Base-by-base conservation (phyloP, 2,797 vertebrate genomes). In the Poeciliopsis presidionis region DNA sequence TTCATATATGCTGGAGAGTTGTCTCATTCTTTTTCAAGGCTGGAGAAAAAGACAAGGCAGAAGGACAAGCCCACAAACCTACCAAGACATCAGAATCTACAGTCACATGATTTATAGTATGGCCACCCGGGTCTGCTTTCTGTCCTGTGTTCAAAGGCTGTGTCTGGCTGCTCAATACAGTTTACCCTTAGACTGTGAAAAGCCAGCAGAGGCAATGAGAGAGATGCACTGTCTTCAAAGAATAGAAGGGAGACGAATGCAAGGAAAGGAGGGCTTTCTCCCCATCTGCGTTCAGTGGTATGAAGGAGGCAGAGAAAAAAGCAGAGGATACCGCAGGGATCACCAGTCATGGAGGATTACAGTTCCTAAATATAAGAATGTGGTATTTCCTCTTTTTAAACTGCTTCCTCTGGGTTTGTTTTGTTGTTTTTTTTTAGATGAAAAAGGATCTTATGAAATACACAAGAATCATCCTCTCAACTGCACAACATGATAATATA, bases 71-170 rank as follows among this genome's bases (percentile, higher is more conserved):
- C 63, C 43, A 72, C 75, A 43, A 74, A 55, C 78, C 84, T 82
- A 88, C 88, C 78, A 78, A 81, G 79, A 77, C 81, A 78, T 93
- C 89, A 88, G 76, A 82, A 87, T 89, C 87, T 92, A 90, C 92
- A 85, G 83, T 86, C 79, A 55, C 79, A 79, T 92, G 89, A 93
- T 92, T 92, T 90, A 90, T 92, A 74, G 80, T 88, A 87, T 85
- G 71, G 84, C 25, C 0, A 30, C 74, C 67, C 57, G 78, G 82
- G 84, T 86, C 83, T 88, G 84, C 85, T 87, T 87, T 87, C 79
- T 63, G 76, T 86, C 51, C 74, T 78, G 69, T 83, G 90, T 92
- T 92, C 91, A 94, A 91, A 93, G 88, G 90, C 86, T 84, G 79
- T 86, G 82, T 82, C 84, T 91, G 90, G 80, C 84, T 90, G 61